Base-by-base conservation (phyloP, 1,140 invertebrate genomes). In the Drosophila navojoa region DNA sequence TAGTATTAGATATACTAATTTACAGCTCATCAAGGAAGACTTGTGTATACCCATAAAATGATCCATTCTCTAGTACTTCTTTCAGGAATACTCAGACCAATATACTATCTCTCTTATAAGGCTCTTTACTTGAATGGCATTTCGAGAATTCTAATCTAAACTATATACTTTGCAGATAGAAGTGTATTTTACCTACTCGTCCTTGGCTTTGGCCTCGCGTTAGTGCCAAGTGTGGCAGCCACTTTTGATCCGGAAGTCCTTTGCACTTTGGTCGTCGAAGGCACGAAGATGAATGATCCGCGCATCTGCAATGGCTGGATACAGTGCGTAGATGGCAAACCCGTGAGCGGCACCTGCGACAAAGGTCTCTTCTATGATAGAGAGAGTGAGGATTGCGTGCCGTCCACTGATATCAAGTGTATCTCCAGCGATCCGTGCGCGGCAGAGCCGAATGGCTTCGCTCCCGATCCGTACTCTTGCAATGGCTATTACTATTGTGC, bases 401-500 rank as follows among this genome's bases (percentile, higher is more conserved):
- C 38, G 6, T 59, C 86, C 0, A n/a, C 22, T 2, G 75, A 64
- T 10, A 44, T 82, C 7, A 78, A 71, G 19, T 91, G 90, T n/a
- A 13, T 91, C 16, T 91, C 90, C 1, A 91, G 80, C 29, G 35
- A 85, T 74, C 86, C 90, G 0, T 91, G 90, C 55, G 90, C 86
- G 0, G 45, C 54, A 3, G 6, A 27, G 9, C 0, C 72, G 7
- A 70, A 79, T 44, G 90, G 90, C 3, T 91, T 91, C 19, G 55
- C 74, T 0, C 72, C 66, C 6, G 87, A 91, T 79, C 90, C 87
- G 2, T 90, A 90, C n/a, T 68, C 84, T 15, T 91, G 90, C 50
- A 84, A 77, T 44, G 77, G 79, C 1, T 91, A 91, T 9, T 91
- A 90, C 35, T 91, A 91, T 50, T 91, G 90, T 42, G 6, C 5